These are phyloP conservation scores for Matsumurasca onukii DNA, from an alignment of 1,140 invertebrate genomes.

Conservation along the genomic window DNA sequence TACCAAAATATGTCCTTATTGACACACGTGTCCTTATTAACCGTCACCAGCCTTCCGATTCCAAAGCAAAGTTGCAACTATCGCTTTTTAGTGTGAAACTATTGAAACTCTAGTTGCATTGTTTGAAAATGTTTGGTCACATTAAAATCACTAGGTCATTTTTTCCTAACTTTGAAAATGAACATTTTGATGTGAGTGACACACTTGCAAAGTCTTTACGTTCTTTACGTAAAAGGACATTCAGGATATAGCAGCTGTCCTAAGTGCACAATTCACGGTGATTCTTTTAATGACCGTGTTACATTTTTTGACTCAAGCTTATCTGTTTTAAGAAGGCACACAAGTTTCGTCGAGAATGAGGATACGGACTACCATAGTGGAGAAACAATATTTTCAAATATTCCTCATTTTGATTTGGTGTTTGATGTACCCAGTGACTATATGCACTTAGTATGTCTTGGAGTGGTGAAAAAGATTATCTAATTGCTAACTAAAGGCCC, in stretches of 20 bases:
- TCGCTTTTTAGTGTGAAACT: no score
- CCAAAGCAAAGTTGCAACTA: no score
- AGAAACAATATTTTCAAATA: conserved; percentile 17
- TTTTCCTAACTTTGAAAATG: no score
- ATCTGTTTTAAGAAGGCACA: conserved; percentile 17
- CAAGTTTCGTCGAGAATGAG: not conserved
- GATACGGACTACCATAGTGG: conserved; percentile 26
- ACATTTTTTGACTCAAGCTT: conserved; percentile 11
- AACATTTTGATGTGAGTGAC: no score
- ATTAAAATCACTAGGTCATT: no score
- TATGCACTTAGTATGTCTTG: conserved; percentile 23
- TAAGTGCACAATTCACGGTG: conserved; percentile 23
- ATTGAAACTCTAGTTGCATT: no score
- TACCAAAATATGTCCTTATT: no score
- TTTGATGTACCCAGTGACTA: conserved; percentile 25
- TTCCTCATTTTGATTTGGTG: conserved; percentile 27
- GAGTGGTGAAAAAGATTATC: conserved; percentile 24
- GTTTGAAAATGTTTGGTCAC: no score
- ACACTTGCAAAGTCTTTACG: no score
- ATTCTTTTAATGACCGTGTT: conserved; percentile 23
- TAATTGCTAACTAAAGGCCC: conserved; percentile 14
- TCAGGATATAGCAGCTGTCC: conserved; percentile 20
- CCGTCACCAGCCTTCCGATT: no score
- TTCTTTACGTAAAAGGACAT: conserved; percentile 23
- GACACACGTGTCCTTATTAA: no score